Evolutionary conservation across 1,140 invertebrate genomes (phyloP).

Genomic region (Drosophila cardini): DNA sequence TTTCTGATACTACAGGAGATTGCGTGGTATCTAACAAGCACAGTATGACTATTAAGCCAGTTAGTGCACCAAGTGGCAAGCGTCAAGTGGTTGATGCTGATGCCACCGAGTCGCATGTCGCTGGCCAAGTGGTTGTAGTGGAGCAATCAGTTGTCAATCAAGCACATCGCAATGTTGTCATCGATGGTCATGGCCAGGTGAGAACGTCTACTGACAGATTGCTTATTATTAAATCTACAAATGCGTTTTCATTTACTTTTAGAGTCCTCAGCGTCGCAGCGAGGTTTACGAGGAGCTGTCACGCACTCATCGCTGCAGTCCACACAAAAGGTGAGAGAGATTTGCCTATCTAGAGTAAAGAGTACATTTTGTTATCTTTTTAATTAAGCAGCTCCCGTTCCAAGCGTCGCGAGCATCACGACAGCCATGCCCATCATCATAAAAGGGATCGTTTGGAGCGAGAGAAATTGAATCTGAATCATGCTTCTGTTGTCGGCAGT

Average conservation of each 20-base stretch:
- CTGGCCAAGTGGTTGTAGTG: slow-evolving; percentile 63
- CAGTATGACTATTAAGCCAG: slow-evolving; percentile 79
- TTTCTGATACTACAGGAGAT: slow-evolving; percentile 9
- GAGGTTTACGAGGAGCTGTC: slow-evolving; percentile 78
- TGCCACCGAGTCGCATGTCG: slow-evolving; percentile 63
- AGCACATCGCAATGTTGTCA: slow-evolving; percentile 70
- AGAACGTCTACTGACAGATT: neutral
- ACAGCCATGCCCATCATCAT: slow-evolving; percentile 69
- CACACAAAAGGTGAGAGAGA: slow-evolving; percentile 74
- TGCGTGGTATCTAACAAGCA: slow-evolving; percentile 17
- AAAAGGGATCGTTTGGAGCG: slow-evolving; percentile 75
- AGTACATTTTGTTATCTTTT: neutral
- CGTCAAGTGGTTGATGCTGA: slow-evolving; percentile 64
- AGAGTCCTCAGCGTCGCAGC: slow-evolving; percentile 81
- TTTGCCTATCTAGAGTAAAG: neutral
- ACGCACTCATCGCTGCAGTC: slow-evolving; percentile 80
- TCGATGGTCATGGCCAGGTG: slow-evolving; percentile 70
- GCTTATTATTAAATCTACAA: neutral
- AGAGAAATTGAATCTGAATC: slow-evolving; percentile 61
- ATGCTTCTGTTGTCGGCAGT: slow-evolving; percentile 46
- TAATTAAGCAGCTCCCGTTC: slow-evolving; percentile 60
- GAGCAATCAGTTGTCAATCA: slow-evolving; percentile 75
- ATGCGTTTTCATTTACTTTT: neutral
- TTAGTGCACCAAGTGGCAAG: slow-evolving; percentile 71
- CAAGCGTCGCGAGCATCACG: slow-evolving; percentile 75